Conservation (phyloP, 2,113 vertebrate species). For the Lepus americanus region DNA sequence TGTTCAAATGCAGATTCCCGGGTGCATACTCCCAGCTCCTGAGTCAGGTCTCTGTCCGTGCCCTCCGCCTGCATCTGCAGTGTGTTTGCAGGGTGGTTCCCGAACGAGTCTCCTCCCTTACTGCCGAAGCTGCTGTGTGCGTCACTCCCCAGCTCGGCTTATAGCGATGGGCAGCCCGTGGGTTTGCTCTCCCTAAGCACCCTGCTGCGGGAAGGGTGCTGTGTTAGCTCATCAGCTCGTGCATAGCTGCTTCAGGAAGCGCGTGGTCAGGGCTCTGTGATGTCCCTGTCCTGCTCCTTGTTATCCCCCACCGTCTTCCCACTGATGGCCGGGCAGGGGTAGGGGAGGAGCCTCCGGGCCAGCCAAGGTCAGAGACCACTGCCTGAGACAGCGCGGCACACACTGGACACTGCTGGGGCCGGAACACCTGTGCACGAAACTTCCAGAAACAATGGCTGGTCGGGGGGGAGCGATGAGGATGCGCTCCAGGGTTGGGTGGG, state of each 20-base stretch:
- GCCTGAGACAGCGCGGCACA: not conserved
- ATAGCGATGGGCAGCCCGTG: not conserved
- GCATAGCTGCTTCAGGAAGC: not conserved
- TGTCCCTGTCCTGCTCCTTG: not conserved
- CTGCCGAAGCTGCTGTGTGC: not conserved
- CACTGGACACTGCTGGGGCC: not conserved
- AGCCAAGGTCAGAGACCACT: not conserved
- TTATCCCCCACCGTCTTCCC: not conserved
- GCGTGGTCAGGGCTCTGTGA: not conserved
- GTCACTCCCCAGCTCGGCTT: not conserved
- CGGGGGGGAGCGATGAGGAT: too few relatives aligned
- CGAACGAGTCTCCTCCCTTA: not conserved
- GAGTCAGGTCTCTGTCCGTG: not conserved
- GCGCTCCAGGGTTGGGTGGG: too few relatives aligned
- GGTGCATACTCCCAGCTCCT: not conserved
- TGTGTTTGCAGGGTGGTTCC: not conserved
- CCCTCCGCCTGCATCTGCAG: not conserved
- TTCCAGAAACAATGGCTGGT: not conserved
- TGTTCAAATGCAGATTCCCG: slow-evolving; percentile 18
- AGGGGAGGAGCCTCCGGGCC: not conserved
- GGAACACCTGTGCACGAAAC: not conserved
- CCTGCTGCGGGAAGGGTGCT: not conserved
- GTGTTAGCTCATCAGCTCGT: not conserved
- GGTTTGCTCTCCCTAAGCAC: not conserved
- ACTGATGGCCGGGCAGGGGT: accelerated